Conservation (phyloP, 2,888 invertebrate genomes). For the Iphiclides podalirius region DNA sequence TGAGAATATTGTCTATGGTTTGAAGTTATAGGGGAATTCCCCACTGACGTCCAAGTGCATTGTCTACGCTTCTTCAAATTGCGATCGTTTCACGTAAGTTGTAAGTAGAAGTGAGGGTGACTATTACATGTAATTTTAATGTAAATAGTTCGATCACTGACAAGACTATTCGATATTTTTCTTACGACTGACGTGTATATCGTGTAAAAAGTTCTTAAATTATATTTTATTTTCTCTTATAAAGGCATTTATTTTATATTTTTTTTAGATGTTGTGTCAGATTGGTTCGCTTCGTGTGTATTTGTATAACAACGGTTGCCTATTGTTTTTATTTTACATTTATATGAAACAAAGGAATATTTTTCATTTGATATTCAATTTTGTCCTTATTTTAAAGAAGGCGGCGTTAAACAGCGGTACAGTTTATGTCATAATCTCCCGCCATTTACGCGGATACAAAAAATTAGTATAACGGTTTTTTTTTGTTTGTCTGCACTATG, state of each 20-base stretch:
- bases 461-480: background rate
- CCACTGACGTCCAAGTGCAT: too few relatives aligned
- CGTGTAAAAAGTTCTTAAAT: conserved; percentile 47
- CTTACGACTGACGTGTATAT: conserved; percentile 67
- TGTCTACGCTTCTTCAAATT: background rate
- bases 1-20: too few relatives aligned
- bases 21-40: too few relatives aligned
- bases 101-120: conserved; percentile 28
- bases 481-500: background rate
- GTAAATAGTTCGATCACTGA: conserved; percentile 43
- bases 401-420: background rate
- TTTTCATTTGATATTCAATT: too few relatives aligned
- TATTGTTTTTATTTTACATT: too few relatives aligned
- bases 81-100: conserved; percentile 4
- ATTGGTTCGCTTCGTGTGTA: conserved; percentile 9
- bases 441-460: background rate
- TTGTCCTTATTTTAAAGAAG: background rate
- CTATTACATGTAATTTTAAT: conserved; percentile 34
- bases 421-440: background rate
- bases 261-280: conserved; percentile 44
- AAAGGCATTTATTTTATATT: conserved; percentile 46
- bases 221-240: conserved; percentile 35
- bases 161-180: conserved; percentile 49
- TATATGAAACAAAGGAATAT: too few relatives aligned
- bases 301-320: too few relatives aligned